Conservation (phyloP, 2,797 vertebrate genomes). For the Sternarchorhynchus goeldii region DNA sequence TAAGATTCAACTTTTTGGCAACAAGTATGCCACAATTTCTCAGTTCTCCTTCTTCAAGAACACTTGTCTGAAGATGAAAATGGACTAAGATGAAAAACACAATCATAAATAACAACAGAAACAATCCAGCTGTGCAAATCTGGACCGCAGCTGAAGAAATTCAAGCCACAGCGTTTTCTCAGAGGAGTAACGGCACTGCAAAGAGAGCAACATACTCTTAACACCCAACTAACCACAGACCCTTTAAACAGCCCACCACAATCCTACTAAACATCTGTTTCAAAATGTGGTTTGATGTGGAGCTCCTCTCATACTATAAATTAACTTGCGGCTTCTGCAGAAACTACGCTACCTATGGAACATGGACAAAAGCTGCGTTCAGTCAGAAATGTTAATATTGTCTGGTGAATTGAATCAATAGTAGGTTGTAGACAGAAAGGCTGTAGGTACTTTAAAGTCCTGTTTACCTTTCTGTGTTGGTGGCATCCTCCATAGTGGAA, state of each 20-base stretch:
- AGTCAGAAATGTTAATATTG: not conserved
- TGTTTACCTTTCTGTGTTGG: slow-evolving; percentile 40
- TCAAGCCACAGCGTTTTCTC: slow-evolving; percentile 16
- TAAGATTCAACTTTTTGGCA: too few relatives aligned
- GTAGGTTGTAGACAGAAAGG: not conserved
- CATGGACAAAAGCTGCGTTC: not conserved
- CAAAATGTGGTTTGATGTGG: slow-evolving; percentile 30
- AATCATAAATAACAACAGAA: too few relatives aligned
- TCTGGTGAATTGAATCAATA: not conserved
- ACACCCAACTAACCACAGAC: slow-evolving; percentile 41
- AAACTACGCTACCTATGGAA: not conserved
- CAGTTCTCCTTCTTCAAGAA: too few relatives aligned
- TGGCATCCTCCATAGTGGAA: slow-evolving; percentile 31
- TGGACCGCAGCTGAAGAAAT: not conserved
- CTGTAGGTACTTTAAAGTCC: not conserved
- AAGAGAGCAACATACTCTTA: slow-evolving; percentile 3
- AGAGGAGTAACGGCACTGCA: not conserved
- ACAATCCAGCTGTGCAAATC: too few relatives aligned
- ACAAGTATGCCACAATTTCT: too few relatives aligned
- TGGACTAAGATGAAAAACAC: too few relatives aligned
- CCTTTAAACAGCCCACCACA: slow-evolving; percentile 49
- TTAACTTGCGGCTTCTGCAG: not conserved
- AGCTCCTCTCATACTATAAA: slow-evolving; percentile 14
- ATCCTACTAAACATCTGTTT: slow-evolving; percentile 14
- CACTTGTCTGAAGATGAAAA: too few relatives aligned